Conservation (phyloP, 2,888 invertebrate species). For the Hypolimnas misippus region DNA sequence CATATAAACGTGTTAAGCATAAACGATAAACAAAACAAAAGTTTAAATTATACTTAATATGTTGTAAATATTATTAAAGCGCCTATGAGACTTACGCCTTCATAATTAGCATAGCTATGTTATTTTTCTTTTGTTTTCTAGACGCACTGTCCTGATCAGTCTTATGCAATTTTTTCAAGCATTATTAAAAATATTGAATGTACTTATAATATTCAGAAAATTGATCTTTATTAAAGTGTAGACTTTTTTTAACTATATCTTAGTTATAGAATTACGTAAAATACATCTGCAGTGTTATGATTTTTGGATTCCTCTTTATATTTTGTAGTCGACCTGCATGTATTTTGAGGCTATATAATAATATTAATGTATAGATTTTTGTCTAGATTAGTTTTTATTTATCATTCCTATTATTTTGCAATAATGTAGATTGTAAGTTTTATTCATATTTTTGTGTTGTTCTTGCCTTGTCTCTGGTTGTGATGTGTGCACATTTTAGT, state of each 20-base stretch:
- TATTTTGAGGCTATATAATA: conserved; percentile 11
- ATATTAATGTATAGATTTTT: conserved; percentile 15
- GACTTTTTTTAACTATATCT: neutral
- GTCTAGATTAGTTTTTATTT: conserved; percentile 21
- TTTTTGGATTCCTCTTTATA: conserved; percentile 6
- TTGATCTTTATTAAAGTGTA: neutral
- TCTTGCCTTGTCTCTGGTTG: conserved; percentile 39
- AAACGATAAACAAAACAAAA: neutral
- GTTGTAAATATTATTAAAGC: neutral
- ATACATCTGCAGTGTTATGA: neutral
- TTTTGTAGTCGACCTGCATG: conserved; percentile 3
- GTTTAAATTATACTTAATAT: neutral
- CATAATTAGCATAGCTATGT: conserved; percentile 14
- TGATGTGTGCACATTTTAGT: conserved; percentile 31
- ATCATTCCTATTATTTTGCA: conserved; percentile 34
- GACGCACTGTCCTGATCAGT: neutral
- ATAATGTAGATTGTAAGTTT: conserved; percentile 30
- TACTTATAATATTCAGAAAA: conserved; percentile 6
- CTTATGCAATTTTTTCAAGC: conserved; percentile 13
- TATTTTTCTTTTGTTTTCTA: conserved; percentile 4
- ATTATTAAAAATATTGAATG: conserved; percentile 7
- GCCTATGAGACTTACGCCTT: conserved; percentile 16
- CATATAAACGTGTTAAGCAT: neutral
- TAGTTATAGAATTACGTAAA: neutral
- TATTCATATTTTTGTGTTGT: conserved; percentile 29